phyloP scores from a whole-genome alignment of 1,140 invertebrate species.

The Rhagoletis zephyria region DNA sequence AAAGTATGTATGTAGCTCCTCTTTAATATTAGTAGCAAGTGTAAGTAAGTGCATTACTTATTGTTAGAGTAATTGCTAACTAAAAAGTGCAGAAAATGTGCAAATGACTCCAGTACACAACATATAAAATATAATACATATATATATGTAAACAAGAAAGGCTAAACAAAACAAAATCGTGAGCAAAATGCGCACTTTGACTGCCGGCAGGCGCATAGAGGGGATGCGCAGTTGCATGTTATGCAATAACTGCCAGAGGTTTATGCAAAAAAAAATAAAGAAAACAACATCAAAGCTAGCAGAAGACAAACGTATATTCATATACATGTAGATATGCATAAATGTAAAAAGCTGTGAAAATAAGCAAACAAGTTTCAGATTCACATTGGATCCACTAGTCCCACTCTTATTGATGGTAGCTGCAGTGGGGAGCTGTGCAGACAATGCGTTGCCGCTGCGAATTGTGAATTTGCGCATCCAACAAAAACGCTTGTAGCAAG shows the following conservation, averaged over 20 bases:
- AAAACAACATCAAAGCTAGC: background rate
- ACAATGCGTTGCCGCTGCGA: too few relatives aligned
- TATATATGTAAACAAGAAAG: background rate
- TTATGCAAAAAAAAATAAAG: background rate
- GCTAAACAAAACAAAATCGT: background rate
- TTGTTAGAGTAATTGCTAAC: too few relatives aligned
- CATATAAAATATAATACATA: background rate
- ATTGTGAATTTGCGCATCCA: too few relatives aligned
- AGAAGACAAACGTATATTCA: background rate
- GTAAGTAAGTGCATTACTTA: background rate
- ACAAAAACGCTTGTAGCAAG: background rate
- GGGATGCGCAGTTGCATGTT: background rate
- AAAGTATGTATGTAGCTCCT: too few relatives aligned
- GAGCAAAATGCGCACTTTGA: background rate
- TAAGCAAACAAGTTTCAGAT: background rate
- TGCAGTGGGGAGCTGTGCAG: too few relatives aligned
- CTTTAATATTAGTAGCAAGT: background rate
- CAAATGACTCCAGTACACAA: background rate
- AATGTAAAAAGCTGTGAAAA: background rate
- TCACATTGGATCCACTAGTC: too few relatives aligned
- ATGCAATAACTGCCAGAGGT: constrained; percentile 8
- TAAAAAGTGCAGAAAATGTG: background rate
- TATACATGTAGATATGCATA: background rate
- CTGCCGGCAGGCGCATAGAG: background rate
- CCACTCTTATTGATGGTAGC: too few relatives aligned